Evolutionary conservation across 1,140 invertebrate species (phyloP).

Genomic region (Drosophila neocordata): DNA sequence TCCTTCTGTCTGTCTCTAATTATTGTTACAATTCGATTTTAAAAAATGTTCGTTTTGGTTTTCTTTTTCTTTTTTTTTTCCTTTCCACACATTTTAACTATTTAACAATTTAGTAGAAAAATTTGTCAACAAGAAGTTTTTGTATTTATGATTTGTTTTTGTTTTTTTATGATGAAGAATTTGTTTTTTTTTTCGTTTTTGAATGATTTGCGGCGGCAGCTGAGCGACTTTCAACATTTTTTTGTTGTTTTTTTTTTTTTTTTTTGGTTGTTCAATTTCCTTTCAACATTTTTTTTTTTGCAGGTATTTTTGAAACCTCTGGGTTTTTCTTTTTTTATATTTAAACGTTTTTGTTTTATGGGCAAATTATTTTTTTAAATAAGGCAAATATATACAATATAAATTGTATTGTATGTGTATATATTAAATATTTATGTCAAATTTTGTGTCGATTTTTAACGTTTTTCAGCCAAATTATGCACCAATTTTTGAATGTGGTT

Average conservation of each 20-base stretch:
- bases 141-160: slow-evolving; percentile 3
- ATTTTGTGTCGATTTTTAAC: slow-evolving; percentile 31
- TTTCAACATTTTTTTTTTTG: slow-evolving; percentile 40
- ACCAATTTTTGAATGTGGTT: slow-evolving; percentile 51
- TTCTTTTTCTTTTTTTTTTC: slow-evolving; percentile 35
- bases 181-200: background rate
- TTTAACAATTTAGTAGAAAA: slow-evolving; percentile 72
- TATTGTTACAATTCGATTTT: slow-evolving; percentile 80
- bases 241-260: too few species aligned
- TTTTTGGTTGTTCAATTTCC: too few species aligned
- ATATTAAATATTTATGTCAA: slow-evolving; percentile 45
- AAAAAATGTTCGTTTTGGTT: too few species aligned
- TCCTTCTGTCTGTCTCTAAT: slow-evolving; percentile 54
- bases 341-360: slow-evolving; percentile 21
- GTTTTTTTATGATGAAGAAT: slow-evolving; percentile 5
- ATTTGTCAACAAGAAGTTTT: slow-evolving; percentile 71
- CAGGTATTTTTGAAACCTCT: slow-evolving; percentile 82
- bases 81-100: slow-evolving; percentile 66
- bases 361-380: slow-evolving; percentile 59
- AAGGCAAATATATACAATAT: slow-evolving; percentile 63
- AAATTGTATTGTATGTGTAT: slow-evolving; percentile 16
- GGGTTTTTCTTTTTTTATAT: slow-evolving; percentile 53
- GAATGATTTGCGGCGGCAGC: slow-evolving; percentile 40
- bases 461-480: slow-evolving; percentile 67
- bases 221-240: background rate